Base-by-base conservation (phyloP, 2,113 vertebrate species). In the Pelvicachromis taeniatus region DNA sequence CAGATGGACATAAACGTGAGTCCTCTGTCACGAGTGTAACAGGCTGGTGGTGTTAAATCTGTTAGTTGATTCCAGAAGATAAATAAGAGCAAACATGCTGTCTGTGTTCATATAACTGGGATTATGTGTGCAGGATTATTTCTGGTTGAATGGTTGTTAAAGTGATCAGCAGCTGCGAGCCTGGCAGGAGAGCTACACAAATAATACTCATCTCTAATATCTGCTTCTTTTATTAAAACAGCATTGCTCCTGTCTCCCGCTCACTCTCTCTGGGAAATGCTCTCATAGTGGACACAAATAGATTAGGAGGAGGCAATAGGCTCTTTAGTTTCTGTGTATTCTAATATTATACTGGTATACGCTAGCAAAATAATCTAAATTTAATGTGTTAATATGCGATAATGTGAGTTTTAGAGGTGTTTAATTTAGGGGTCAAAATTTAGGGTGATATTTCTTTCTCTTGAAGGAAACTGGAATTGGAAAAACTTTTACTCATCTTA, bases 1-100 rank as follows among this genome's bases (percentile, higher is more conserved):
- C 89, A 91, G 91, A 92, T 91, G 84, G 90, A 85, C 52, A 1
- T 19, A 19, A 45, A 45, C 3, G 35, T 31, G 82, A 73, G 82
- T 54, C 40, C 38, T 35, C 86, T 65, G 58, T 78, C 29, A 2
- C 42, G 82, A 80, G 31, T 3, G 52, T 42, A 52, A 52, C 86
- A 63, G 84, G 79, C 88, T 58, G 87, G 16, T 59, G 82, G 70
- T 81, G 78, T 82, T 61, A 81, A 87, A 86, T 75, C 91, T 83
- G 86, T 83, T 55, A 80, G 73, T 65, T 85, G 80, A 86, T 31
- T 78, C 59, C 80, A 35, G 48, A 55, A 80, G 68, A 91, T 77
- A 79, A 91, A 91, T 63, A 70, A 31, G 53, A 59, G 35, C 29
- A 77, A 89, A 85, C 83, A 56, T 53, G 79, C 23, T 70, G 82